Evolutionary conservation across 2,888 invertebrate genomes (phyloP).

Genomic region (Tetranychus truncatus): DNA sequence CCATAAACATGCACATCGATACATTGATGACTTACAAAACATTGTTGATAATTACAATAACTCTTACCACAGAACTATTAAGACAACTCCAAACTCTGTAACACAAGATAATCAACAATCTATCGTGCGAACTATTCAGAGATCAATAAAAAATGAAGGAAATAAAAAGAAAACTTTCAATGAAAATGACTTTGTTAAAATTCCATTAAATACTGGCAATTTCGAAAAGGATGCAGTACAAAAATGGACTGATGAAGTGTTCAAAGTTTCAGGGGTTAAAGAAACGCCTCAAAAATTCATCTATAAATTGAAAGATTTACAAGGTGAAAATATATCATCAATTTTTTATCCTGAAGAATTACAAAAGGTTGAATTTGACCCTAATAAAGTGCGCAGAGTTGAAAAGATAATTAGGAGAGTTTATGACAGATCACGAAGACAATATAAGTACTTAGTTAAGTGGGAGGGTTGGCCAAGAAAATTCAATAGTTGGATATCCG

Average conservation of each 20-base stretch:
- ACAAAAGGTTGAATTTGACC: neutral
- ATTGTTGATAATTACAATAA: neutral
- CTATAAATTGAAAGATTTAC: neutral
- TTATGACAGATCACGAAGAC: neutral
- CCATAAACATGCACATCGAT: conserved; percentile 22
- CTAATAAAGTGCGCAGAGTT: neutral
- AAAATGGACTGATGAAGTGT: conserved; percentile 2
- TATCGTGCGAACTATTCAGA: neutral
- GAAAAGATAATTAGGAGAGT: neutral
- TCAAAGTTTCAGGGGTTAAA: neutral
- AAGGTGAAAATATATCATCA: neutral
- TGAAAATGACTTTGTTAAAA: neutral
- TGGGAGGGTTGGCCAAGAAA: neutral
- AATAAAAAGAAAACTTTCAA: neutral
- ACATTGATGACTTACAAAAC: neutral
- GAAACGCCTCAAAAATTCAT: neutral
- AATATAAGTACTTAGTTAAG: neutral
- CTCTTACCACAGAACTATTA: conserved; percentile 3
- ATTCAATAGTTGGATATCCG: neutral
- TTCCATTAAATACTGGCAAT: neutral
- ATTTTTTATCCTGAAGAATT: conserved; percentile 6
- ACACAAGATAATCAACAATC: neutral
- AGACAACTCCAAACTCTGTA: neutral
- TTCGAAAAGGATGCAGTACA: neutral
- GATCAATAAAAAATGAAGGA: neutral